phyloP scores from a whole-genome alignment of 2,797 vertebrate genomes.

The Ataeniobius toweri region DNA sequence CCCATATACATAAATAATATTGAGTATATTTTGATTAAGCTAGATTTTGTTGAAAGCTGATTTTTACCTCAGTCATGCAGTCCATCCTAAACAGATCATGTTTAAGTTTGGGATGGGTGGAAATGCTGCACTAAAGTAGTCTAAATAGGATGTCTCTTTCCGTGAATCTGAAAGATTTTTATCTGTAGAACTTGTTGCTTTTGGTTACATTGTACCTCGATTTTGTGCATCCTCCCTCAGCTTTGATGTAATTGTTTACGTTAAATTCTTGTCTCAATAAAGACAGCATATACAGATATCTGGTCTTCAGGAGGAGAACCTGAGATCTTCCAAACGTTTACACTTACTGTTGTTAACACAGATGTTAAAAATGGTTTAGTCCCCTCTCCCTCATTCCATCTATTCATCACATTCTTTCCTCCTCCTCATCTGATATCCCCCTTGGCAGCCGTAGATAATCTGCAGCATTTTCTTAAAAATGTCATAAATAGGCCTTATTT shows the following conservation, averaged over 20 bases:
- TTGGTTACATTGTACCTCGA: neutral
- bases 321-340: neutral
- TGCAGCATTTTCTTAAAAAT: slow-evolving; percentile 51
- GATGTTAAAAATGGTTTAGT: neutral
- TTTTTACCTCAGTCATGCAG: neutral
- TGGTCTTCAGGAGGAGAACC: neutral
- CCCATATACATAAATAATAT: too few species aligned
- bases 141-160: neutral
- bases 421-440: slow-evolving; percentile 33
- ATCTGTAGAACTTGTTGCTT: neutral
- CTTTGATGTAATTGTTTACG: neutral
- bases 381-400: neutral
- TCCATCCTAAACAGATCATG: neutral
- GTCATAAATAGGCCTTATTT: slow-evolving; percentile 52
- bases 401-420: neutral
- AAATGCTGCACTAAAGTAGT: neutral
- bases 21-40: too few species aligned
- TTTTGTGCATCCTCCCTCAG: neutral
- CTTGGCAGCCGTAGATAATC: slow-evolving; percentile 37
- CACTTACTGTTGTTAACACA: neutral
- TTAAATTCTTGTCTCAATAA: neutral
- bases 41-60: neutral
- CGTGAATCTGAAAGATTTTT: neutral
- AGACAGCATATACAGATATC: neutral
- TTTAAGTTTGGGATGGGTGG: neutral